phyloP scores from a whole-genome alignment of 2,797 vertebrate species.

The Apogon talboti region DNA sequence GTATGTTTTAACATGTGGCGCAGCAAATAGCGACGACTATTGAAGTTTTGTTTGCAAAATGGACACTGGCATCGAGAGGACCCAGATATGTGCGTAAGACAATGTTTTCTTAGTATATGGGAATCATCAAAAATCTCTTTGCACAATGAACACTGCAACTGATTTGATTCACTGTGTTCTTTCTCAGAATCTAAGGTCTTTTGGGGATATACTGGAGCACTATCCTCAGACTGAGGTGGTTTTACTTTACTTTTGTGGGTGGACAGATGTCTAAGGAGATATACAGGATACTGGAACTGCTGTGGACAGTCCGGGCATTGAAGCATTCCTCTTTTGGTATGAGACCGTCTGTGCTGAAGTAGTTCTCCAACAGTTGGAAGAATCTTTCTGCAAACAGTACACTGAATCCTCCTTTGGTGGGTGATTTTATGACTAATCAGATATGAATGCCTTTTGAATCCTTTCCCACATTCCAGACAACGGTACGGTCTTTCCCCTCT shows the following conservation, averaged over 20 bases:
- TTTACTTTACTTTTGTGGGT: constrained; percentile 64
- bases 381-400: constrained; percentile 82
- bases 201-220: constrained; percentile 16
- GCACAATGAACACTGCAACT: constrained; percentile 77
- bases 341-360: constrained; percentile 79
- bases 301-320: constrained; percentile 82
- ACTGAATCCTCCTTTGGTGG: constrained; percentile 83
- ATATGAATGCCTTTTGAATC: constrained; percentile 72
- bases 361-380: constrained; percentile 79
- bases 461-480: constrained; percentile 82
- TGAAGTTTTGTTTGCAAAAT: constrained; percentile 75
- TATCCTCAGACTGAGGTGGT: constrained; percentile 21
- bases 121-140: constrained; percentile 70
- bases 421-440: constrained; percentile 77
- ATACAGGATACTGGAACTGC: constrained; percentile 78
- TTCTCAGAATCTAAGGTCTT: constrained; percentile 26
- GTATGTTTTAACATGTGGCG: constrained; percentile 81
- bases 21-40: constrained; percentile 66
- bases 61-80: constrained; percentile 74
- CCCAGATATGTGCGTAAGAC: constrained; percentile 74
- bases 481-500: constrained; percentile 79
- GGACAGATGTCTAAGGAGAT: constrained; percentile 78
- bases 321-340: constrained; percentile 77
- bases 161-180: constrained; percentile 30
- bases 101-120: constrained; percentile 75